Evolutionary conservation across 2,797 vertebrate species (phyloP), one percentile per base, ranked within the genome.

Genomic region (Odontamblyopus rebecca): DNA sequence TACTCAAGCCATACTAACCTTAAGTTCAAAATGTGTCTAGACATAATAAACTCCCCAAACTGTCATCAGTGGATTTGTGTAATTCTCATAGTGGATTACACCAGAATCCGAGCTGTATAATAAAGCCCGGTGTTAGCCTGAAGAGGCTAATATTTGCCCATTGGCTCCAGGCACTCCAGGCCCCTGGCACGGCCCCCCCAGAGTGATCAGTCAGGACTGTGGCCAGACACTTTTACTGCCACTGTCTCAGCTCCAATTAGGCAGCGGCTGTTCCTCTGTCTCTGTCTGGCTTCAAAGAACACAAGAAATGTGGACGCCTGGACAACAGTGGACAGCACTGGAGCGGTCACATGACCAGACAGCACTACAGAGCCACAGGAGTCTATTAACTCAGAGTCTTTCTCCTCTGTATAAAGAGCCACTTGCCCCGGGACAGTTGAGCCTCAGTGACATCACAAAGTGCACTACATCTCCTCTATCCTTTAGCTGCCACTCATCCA

Each of bases 161-260:
- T 19, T 76, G 76, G 77, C 78, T 74, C 74, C 70, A 62, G 75
- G 76, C 82, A 69, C 85, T 80, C 70, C 70, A 77, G 76, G 74
- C 71, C 64, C 78, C 78, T 81, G 84, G 86, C 80, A 80, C 82
- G 70, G 61, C 78, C 78, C 76, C 80, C 75, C 79, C 61, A 75
- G 67, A 85, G 82, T 72, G 83, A 89, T 86, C 80, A 83, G 65
- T 84, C 80, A 78, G 66, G 65, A 86, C 85, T 68, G 66, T 26
- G 70, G 75, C 79, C 86, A 89, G 85, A 90, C 88, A 90, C 84
- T 91, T 89, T 90, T 88, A 91, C 82, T 86, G 81, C 85, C 53
- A 23, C 79, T 78, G 76, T 85, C 83, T 89, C 82, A 51, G 59
- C 62, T 84, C 83, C 86, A 90, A 90, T 92, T 90, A 90, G 70